Evolutionary conservation across 2,888 invertebrate genomes (phyloP).

Genomic region (Actias luna): DNA sequence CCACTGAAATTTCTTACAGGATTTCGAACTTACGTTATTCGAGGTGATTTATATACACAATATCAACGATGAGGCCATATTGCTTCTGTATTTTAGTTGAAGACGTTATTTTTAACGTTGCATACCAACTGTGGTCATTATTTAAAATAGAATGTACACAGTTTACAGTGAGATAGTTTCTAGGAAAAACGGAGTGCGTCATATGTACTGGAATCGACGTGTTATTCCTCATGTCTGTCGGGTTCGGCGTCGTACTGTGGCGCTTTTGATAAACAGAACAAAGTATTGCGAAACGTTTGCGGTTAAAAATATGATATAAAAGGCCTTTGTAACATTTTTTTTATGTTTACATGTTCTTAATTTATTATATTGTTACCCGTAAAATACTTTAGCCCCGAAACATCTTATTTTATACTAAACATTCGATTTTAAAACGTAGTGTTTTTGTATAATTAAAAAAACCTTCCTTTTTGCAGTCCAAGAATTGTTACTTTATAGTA

Average conservation of each 20-base stretch:
- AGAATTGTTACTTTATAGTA: too few species aligned
- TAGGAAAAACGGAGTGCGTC: conserved; percentile 6
- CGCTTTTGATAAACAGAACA: conserved; percentile 10
- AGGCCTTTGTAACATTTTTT: background rate
- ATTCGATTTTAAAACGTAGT: background rate
- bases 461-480: too few species aligned
- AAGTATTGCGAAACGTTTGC: background rate
- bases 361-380: background rate
- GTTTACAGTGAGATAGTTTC: background rate
- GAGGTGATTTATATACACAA: too few species aligned
- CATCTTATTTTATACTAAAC: background rate
- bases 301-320: background rate
- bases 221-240: conserved; percentile 12
- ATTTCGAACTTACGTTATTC: too few species aligned
- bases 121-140: background rate
- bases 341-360: background rate
- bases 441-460: background rate
- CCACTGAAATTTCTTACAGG: too few species aligned
- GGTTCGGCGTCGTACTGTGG: background rate
- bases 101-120: background rate
- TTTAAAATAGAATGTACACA: background rate
- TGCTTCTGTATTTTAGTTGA: too few species aligned
- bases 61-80: too few species aligned
- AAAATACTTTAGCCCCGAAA: background rate
- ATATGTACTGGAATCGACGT: background rate